phyloP scores from a whole-genome alignment of 1,140 invertebrate genomes.

The Diorhabda elongata region DNA sequence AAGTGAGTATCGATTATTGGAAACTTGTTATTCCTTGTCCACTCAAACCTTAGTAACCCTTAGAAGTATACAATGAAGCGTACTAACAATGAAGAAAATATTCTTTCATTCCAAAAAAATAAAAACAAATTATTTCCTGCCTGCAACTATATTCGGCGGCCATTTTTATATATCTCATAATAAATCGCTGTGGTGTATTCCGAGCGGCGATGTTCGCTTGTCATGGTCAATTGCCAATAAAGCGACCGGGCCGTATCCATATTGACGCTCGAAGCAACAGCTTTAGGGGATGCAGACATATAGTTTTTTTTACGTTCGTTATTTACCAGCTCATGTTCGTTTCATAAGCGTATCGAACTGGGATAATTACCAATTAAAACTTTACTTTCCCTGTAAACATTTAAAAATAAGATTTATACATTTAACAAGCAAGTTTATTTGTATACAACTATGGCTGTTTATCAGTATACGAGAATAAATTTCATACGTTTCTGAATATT shows the following conservation, averaged over 20 bases:
- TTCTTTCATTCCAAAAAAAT: slow-evolving; percentile 10
- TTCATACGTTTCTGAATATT: too few relatives aligned
- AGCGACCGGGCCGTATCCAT: slow-evolving; percentile 14
- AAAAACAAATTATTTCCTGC: not conserved
- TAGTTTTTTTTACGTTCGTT: slow-evolving; percentile 7
- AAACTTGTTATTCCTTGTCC: not conserved
- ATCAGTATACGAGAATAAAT: too few relatives aligned
- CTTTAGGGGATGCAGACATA: slow-evolving; percentile 12
- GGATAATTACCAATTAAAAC: not conserved
- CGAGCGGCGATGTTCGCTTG: slow-evolving; percentile 9
- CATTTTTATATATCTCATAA: slow-evolving; percentile 19
- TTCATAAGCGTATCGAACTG: not conserved
- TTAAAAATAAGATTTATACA: too few relatives aligned
- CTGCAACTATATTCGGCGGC: slow-evolving; percentile 10
- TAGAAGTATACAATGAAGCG: slow-evolving; percentile 11
- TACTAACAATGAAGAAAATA: slow-evolving; percentile 13
- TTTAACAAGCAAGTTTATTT: too few relatives aligned
- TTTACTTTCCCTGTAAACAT: too few relatives aligned
- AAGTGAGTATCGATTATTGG: slow-evolving; percentile 1
- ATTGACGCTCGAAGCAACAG: slow-evolving; percentile 7
- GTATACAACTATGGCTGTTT: too few relatives aligned
- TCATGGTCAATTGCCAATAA: slow-evolving; percentile 21
- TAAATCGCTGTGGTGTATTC: slow-evolving; percentile 7
- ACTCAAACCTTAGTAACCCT: not conserved
- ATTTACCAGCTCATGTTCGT: not conserved